Evolutionary conservation across 2,113 vertebrate genomes (phyloP), one percentile per base, ranked within the genome.

Genomic region (Seriola dumerili): DNA sequence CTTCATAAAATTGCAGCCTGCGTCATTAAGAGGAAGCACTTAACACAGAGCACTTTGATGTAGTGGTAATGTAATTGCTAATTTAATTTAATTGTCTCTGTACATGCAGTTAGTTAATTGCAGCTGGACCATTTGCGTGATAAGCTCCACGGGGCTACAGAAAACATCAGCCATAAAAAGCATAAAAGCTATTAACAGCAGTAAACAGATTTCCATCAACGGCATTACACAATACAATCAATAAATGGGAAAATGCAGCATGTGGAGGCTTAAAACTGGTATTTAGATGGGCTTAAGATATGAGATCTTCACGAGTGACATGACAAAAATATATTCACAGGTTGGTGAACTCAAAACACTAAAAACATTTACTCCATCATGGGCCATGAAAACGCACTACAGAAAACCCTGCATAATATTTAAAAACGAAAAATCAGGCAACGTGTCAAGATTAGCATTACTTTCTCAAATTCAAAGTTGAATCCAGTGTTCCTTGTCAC

Each of bases 11-110:
- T 17, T 67, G 67, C 72, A 86, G 62, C 63, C 64, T 77, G 72
- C 61, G 61, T 88, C 86, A 87, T 91, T 91, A 92, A 89, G 74
- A 65, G 78, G 58, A 69, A 79, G 75, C 84, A 87, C 89, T 91
- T 90, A 87, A 89, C 88, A 90, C 62, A 23, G 70, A 88, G 72
- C 72, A 86, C 89, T 92, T 90, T 92, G 85, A 92, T 92, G 89
- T 81, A 78, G 85, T 89, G 86, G 65, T 90, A 90, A 93, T 91
- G 85, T 85, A 90, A 89, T 88, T 80, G 89, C 89, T 91, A 88
- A 93, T 92, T 88, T 86, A 92, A 87, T 93, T 92, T 86, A 89
- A 93, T 91, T 89, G 79, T 92, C 81, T 83, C 68, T 83, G 81
- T 78, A 87, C 85, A 87, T 80, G 84, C 62, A 84, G 91, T 91